Evolutionary conservation across 2,113 vertebrate species (phyloP).

Genomic region (Conger conger): DNA sequence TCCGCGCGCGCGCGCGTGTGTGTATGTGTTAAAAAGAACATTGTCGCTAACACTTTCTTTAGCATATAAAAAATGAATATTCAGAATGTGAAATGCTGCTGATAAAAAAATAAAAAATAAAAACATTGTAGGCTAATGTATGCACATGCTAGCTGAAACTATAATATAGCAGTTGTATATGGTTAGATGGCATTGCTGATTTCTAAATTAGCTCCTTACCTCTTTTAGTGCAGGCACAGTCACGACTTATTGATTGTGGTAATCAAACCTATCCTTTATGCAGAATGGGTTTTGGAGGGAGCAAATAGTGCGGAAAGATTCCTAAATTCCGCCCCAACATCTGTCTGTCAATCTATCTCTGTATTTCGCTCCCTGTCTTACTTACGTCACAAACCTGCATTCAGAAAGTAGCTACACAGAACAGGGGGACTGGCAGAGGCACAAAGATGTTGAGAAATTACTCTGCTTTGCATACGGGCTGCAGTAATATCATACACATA

Average conservation of each 20-base stretch:
- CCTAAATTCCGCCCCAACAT: slow-evolving; percentile 67
- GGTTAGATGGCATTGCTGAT: neutral
- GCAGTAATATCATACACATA: slow-evolving; percentile 47
- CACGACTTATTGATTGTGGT: slow-evolving; percentile 27
- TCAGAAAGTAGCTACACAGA: slow-evolving; percentile 54
- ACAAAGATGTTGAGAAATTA: slow-evolving; percentile 55
- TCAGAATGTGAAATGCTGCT: neutral
- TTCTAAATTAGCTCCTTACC: slow-evolving; percentile 25
- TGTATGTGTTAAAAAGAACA: neutral
- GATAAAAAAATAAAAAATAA: neutral
- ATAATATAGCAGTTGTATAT: neutral
- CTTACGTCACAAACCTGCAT: slow-evolving; percentile 69
- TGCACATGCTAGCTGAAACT: neutral
- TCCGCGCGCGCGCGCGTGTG: neutral
- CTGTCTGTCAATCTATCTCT: slow-evolving; percentile 68
- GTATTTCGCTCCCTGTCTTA: slow-evolving; percentile 51
- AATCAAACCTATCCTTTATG: slow-evolving; percentile 35
- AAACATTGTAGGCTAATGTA: too few relatives aligned
- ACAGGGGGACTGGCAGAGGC: slow-evolving; percentile 33
- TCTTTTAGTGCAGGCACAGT: slow-evolving; percentile 19
- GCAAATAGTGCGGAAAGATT: slow-evolving; percentile 55
- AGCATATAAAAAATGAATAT: neutral
- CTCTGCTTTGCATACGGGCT: slow-evolving; percentile 33
- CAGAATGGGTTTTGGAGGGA: slow-evolving; percentile 47
- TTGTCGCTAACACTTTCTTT: neutral